Evolutionary conservation across 2,113 vertebrate species (phyloP).

Genomic region (Cyrtonyx montezumae): DNA sequence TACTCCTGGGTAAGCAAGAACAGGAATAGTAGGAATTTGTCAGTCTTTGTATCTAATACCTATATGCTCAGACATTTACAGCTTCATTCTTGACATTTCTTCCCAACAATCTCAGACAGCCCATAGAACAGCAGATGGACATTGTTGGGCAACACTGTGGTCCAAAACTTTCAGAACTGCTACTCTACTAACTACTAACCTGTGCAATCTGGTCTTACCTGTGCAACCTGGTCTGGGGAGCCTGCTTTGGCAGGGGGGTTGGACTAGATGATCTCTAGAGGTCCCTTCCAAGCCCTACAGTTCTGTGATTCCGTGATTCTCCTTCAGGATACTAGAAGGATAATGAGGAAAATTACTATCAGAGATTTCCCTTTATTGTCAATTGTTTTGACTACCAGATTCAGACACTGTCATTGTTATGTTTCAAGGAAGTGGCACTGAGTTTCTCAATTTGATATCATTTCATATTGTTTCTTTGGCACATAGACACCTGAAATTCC

Average conservation of each 20-base stretch:
- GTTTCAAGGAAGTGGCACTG: neutral
- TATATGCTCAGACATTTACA: neutral
- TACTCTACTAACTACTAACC: neutral
- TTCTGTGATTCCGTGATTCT: neutral
- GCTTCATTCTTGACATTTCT: neutral
- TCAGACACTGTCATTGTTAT: neutral
- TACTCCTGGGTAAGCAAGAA: neutral
- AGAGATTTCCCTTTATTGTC: neutral
- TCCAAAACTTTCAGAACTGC: neutral
- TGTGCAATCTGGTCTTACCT: too few relatives aligned
- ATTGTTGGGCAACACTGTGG: fast-evolving
- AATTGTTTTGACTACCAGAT: neutral
- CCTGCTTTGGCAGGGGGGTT: too few relatives aligned
- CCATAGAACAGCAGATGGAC: neutral
- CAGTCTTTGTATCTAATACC: neutral
- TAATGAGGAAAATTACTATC: neutral
- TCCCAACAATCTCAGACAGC: neutral
- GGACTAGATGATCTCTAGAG: too few relatives aligned
- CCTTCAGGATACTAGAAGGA: neutral
- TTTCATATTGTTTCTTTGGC: neutral
- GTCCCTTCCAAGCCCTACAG: too few relatives aligned
- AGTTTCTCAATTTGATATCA: neutral
- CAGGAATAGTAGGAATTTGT: neutral
- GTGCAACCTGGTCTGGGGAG: too few relatives aligned
- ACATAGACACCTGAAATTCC: neutral